Base-by-base conservation (phyloP, 2,888 invertebrate genomes). In the Andrena flavipes region DNA sequence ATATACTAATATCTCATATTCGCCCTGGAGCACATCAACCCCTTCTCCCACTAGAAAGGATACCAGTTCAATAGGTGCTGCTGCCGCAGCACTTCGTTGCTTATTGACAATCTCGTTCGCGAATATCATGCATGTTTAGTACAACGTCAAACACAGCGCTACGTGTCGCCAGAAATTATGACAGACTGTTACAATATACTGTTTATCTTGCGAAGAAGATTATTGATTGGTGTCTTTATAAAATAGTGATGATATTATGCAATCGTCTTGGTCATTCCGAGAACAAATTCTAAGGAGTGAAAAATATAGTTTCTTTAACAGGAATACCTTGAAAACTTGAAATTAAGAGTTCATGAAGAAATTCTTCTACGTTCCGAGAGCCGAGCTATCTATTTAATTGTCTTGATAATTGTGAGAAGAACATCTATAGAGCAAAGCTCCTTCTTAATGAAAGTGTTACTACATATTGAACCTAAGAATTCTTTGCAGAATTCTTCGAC, bases 1-100 rank as follows among this genome's bases (percentile, higher is more conserved):
- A 85, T 82, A 79, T 78, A 78, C 81, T 85, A 82, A 85, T 84
- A 85, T 84, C 80, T 87, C 76, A 75, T 78, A 78, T 86, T 82
- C 85, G 59, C 83, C 75, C 80, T 26, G 71, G 54, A 84, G 80
- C 78, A 82, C 59, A 65, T 59, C 83, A 60, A 48, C 59, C 76
- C 77, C 76, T 71, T 72, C 49, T 69, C 71, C 51, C 35, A 56
- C 71, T 69, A 56, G 77, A 78, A 69, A 84, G 73, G 78, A 80
- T 76, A 84, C 63, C 77, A 65, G 84, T 87, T 80, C 71, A 84
- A 84, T 78, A 72, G 82, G 76, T 29, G 56, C 72, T 54, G 42
- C 20, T 78, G 51, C 30, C 6, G 62, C 63, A 10, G 29, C 64
- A 74, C 30, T 56, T 68, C 51, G 35, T 7, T 23, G 48, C 51